Base-by-base conservation (phyloP, 2,113 vertebrate genomes). In the Pygoscelis antarcticus region DNA sequence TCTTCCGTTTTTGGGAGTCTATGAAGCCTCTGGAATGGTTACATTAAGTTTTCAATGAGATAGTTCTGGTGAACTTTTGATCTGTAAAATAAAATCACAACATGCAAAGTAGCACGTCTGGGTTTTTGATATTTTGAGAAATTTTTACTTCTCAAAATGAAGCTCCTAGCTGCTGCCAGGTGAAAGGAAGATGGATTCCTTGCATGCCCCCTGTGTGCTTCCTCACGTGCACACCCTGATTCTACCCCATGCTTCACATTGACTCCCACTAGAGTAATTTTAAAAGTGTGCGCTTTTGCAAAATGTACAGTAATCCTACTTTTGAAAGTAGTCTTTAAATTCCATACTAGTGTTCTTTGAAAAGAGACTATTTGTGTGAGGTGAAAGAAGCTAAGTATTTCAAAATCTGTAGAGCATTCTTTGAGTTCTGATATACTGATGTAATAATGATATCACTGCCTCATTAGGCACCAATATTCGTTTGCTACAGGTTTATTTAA, bases 151-250 rank as follows among this genome's bases (percentile, higher is more conserved):
- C 26, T 34, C 47, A 79, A 32, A 81, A 27, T 34, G 27, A 58
- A 83, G 38, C 14, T 76, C 70, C 27, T 65, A 23, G 38, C 30
- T 79, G 22, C 49, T 87, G 22, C 11, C 17, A 29, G 38, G 20
- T 65, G 32, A 80, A 76, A 65, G 36, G 27, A 36, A 27, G 62
- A 16, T 57, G 29, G 29, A 25, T 49, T 84, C 38, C 32, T 79
- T 75, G 23, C 13, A 13, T 58, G 61, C 14, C 7, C 4, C 19
- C 44, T 38, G 5, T 64, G 7, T 47, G 29, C 18, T 52, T 57
- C 11, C 21, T 89, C 44, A 51, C 0, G 1, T 64, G 23, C 21
- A 30, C 10, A 61, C 8, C 8, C 2, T 0, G 0, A 4, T 70
- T 65, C 20, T 81, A 34, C 14, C 11, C 10, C 6, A 2, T 34